Evolutionary conservation across 2,888 invertebrate genomes (phyloP).

Genomic region (Rotaria sp.): DNA sequence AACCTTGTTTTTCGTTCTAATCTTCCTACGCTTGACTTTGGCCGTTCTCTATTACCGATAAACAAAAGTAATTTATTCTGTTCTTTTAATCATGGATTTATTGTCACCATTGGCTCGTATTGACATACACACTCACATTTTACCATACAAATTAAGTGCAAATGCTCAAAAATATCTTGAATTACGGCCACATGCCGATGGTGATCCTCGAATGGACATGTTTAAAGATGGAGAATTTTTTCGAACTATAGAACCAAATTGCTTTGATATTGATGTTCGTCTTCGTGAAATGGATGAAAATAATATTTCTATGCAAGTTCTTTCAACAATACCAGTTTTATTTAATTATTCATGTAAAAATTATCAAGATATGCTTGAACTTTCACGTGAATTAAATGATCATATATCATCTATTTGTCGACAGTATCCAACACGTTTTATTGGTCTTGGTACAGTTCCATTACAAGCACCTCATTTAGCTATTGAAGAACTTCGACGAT

Average conservation of each 20-base stretch:
- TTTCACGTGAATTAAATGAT: constrained; percentile 58
- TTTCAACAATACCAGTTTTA: constrained; percentile 62
- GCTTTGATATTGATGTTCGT: constrained; percentile 57
- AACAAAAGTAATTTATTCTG: neutral
- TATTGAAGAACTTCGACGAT: constrained; percentile 58
- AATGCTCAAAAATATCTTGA: constrained; percentile 60
- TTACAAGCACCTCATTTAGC: constrained; percentile 59
- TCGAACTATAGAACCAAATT: constrained; percentile 59
- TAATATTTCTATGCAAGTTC: constrained; percentile 58
- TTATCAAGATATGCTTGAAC: constrained; percentile 56
- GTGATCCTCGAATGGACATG: constrained; percentile 54
- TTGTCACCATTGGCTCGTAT: constrained; percentile 44
- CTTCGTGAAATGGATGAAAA: constrained; percentile 59
- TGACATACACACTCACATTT: constrained; percentile 60
- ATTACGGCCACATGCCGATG: constrained; percentile 52
- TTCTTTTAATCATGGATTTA: neutral
- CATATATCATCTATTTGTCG: constrained; percentile 57
- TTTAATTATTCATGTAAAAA: constrained; percentile 61
- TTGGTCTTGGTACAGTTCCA: constrained; percentile 60
- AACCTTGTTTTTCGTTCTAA: too few species aligned
- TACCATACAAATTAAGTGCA: constrained; percentile 59
- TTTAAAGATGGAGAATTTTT: constrained; percentile 59
- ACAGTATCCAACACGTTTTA: constrained; percentile 56
- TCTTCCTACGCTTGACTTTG: neutral
- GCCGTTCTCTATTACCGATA: neutral